Evolutionary conservation across 1,140 invertebrate species (phyloP), one percentile per base, ranked within the genome.

Genomic region (Whitmania pigra): DNA sequence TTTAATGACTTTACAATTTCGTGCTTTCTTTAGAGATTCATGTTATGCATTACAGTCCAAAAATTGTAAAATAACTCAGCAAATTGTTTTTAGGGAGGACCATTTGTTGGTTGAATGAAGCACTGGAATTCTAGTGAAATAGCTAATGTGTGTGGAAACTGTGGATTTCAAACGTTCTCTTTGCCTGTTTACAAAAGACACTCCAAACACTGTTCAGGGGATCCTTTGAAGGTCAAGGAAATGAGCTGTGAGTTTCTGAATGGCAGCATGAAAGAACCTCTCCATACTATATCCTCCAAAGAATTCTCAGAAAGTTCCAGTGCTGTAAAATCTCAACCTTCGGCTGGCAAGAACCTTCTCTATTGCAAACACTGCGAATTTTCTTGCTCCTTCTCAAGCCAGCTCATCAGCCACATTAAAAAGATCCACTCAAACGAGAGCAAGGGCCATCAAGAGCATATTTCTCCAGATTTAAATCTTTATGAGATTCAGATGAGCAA

Each of bases 121-220:
- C 67, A 68, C 18, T 68, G 67, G 67, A 29, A 68, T 22, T 68
- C 29, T 20, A 68, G 29, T n/a, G 67, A 68, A 27, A 36, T 17
- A 36, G n/a, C 67, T 36, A 68, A 36, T 40, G 29, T 36, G 22
- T 68, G 67, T 36, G 20, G 40, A 20, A 27, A 27, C n/a, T 68
- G 67, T 68, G 67, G 67, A 36, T 68, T 36, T 36, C n/a, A 68
- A 40, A 68, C 67, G 18, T 36, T 22, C 29, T 68, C 67, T 36
- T 40, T 68, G 27, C 67, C 67, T 36, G 40, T 40, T 22, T 68
- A 36, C 67, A 68, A 36, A 36, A 29, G 67, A 36, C 67, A 68
- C 29, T 29, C 40, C 1, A 68, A 68, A 40, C 67, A 68, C 31
- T 68, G 67, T 36, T 13, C 60, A 27, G 60, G 22, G 60, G 22